These are phyloP conservation scores for Echinops telfairi DNA, from an alignment of 2,113 vertebrate species.

Conservation along the genomic window DNA sequence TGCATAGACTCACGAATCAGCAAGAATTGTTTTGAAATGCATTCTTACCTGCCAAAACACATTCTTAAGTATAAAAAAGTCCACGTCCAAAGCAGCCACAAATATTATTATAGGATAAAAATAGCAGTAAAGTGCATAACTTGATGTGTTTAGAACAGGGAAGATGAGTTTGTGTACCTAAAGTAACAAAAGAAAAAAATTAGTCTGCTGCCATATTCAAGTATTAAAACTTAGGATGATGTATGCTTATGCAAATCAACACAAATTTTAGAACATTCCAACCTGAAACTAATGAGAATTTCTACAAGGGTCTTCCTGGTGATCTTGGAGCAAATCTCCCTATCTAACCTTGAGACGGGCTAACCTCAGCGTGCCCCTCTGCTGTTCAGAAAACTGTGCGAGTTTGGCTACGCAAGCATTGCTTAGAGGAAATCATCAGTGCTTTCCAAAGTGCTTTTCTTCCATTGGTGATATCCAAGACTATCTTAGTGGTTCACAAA, in stretches of 20 bases:
- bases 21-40: slow-evolving; percentile 6
- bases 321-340: not conserved
- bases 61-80: slow-evolving; percentile 81
- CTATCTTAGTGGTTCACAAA: slow-evolving; percentile 4
- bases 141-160: slow-evolving; percentile 75
- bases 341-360: not conserved
- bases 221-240: not conserved
- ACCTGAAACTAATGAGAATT: not conserved
- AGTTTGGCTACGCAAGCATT: not conserved
- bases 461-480: not conserved
- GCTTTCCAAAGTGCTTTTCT: not conserved
- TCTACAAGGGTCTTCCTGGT: not conserved
- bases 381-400: not conserved
- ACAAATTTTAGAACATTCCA: slow-evolving; percentile 20
- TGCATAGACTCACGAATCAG: not conserved
- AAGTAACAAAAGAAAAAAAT: slow-evolving; percentile 43
- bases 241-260: not conserved
- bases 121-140: slow-evolving; percentile 76
- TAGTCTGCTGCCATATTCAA: slow-evolving; percentile 13
- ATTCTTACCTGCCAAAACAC: slow-evolving; percentile 82
- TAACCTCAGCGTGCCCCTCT: not conserved
- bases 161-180: slow-evolving; percentile 70
- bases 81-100: slow-evolving; percentile 83
- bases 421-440: not conserved
- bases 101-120: slow-evolving; percentile 84